Evolutionary conservation across 2,888 invertebrate genomes (phyloP).

Genomic region (Caenorhabditis sulstoni): DNA sequence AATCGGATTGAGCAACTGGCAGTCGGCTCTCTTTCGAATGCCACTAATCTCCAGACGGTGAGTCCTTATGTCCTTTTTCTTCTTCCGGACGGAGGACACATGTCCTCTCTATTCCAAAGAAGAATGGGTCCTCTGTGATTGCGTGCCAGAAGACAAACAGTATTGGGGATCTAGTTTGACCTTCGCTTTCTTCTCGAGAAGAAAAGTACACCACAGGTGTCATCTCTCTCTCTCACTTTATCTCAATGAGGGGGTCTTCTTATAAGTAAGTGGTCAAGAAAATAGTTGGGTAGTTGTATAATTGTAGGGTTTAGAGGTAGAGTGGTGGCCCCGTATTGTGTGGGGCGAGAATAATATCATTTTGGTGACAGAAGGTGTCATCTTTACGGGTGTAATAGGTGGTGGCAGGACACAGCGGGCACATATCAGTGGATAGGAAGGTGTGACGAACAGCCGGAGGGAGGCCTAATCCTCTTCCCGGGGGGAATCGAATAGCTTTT

Average conservation of each 20-base stretch:
- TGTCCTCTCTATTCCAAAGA: background rate
- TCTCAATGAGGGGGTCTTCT: constrained; percentile 19
- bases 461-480: constrained; percentile 19
- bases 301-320: constrained; percentile 32
- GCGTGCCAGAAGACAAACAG: constrained; percentile 36
- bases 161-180: constrained; percentile 3
- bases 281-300: constrained; percentile 38
- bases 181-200: constrained; percentile 11
- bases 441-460: constrained; percentile 21
- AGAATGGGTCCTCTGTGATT: constrained; percentile 16
- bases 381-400: constrained; percentile 7
- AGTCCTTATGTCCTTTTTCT: constrained; percentile 40
- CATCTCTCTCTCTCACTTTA: constrained; percentile 2
- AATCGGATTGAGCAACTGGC: constrained; percentile 65
- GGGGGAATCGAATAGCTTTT: constrained; percentile 38
- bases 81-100: background rate
- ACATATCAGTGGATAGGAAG: constrained; percentile 11
- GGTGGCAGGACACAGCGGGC: background rate
- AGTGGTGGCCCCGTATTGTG: background rate
- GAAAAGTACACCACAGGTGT: constrained; percentile 28
- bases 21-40: constrained; percentile 63
- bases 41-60: constrained; percentile 74
- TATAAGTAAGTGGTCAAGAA: constrained; percentile 7
- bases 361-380: constrained; percentile 13
- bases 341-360: constrained; percentile 28